A percentile compares a stretch with the other conserved stretches of the same genome.
These are phyloP conservation scores for Martes martes DNA, from an alignment of 2,113 vertebrate genomes.

Conservation along the genomic window DNA sequence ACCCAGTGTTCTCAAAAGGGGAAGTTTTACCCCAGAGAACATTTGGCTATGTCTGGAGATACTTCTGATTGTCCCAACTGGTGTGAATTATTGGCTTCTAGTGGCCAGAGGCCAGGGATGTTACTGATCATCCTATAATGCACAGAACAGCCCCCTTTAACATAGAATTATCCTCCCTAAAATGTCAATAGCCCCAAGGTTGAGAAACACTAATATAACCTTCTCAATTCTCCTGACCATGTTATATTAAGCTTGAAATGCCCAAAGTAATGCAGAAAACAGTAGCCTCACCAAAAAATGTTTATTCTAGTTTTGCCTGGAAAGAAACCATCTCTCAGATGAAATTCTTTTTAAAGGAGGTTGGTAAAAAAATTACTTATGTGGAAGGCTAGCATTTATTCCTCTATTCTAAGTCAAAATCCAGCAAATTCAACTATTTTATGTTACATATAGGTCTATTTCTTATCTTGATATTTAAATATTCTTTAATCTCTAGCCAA, in stretches of 20 bases:
- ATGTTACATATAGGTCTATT: not conserved
- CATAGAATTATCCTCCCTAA: not conserved
- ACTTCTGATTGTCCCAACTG: not conserved
- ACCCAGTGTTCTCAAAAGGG: not conserved
- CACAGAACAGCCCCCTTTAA: not conserved
- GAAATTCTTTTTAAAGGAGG: not conserved
- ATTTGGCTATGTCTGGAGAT: not conserved
- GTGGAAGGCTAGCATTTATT: not conserved
- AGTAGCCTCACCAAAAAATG: not conserved
- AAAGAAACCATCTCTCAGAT: not conserved
- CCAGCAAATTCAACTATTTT: not conserved
- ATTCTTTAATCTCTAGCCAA: not conserved
- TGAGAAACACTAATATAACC: not conserved
- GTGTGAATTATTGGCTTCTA: not conserved
- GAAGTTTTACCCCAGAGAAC: not conserved
- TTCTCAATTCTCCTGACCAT: not conserved
- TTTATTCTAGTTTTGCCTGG: conserved; percentile 1
- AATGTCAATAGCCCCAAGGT: not conserved
- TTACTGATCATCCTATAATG: not conserved
- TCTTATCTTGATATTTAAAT: not conserved
- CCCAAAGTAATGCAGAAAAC: not conserved
- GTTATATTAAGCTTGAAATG: not conserved
- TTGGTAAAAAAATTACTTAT: not conserved
- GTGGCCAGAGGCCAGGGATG: not conserved
- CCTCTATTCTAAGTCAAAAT: conserved; percentile 1